Percentiles rank a stretch among this genome's conserved stretches.
phyloP scores from a whole-genome alignment of 1,140 invertebrate species.

The Hyles euphorbiae region DNA sequence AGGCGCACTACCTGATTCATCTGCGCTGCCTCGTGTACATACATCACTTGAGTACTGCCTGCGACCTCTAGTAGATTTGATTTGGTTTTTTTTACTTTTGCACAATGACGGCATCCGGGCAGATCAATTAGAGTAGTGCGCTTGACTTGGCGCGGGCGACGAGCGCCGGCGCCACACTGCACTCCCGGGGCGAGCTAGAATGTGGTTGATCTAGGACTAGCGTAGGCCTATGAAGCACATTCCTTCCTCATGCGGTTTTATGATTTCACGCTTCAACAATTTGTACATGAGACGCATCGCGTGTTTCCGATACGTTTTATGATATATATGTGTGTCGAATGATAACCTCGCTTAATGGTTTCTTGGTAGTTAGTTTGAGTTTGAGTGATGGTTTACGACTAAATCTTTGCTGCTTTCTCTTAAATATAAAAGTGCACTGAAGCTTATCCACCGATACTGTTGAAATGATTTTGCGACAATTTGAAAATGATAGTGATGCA shows the following conservation, averaged over 20 bases:
- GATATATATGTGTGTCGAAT: slow-evolving; percentile 35
- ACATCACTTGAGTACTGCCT: no score
- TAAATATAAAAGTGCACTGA: slow-evolving; percentile 42
- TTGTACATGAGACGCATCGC: slow-evolving; percentile 45
- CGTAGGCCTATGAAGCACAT: slow-evolving; percentile 33
- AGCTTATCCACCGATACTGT: slow-evolving; percentile 44
- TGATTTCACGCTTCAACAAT: slow-evolving; percentile 46
- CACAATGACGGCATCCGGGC: slow-evolving; percentile 4
- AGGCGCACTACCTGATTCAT: slow-evolving; percentile 5
- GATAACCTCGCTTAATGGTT: slow-evolving; percentile 65
- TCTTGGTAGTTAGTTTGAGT: slow-evolving; percentile 62
- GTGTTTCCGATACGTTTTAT: slow-evolving; percentile 38
- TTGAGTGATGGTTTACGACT: slow-evolving; percentile 62
- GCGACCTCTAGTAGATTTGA: no score
- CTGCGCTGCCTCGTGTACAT: slow-evolving; percentile 6
- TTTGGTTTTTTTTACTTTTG: no score
- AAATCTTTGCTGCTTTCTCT: slow-evolving; percentile 60
- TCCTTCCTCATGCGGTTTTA: slow-evolving; percentile 30
- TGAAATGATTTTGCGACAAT: slow-evolving; percentile 37
- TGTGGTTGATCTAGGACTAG: slow-evolving; percentile 31
- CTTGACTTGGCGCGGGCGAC: slow-evolving; percentile 7
- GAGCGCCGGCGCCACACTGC: not conserved
- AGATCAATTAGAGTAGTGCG: slow-evolving; percentile 24
- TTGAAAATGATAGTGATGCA: slow-evolving; percentile 20
- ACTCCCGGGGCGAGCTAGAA: slow-evolving; percentile 26